Conservation (phyloP, 2,113 vertebrate genomes). For the Bos indicus region DNA sequence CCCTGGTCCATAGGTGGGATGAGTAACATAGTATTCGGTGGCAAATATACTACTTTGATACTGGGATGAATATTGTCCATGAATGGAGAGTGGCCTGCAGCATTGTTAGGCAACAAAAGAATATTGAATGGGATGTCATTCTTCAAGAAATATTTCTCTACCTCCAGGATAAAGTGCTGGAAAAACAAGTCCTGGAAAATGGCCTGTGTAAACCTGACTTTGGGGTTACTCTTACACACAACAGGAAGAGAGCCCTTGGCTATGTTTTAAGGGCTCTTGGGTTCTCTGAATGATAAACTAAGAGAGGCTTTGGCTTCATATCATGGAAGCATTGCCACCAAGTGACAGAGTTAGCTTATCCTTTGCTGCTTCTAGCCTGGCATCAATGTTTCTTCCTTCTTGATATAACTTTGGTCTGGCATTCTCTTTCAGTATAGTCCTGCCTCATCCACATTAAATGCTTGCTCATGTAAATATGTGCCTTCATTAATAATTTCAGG, state of each 20-base stretch:
- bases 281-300: not conserved
- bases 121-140: not conserved
- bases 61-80: not conserved
- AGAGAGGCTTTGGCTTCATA: not conserved
- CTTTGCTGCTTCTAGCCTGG: not conserved
- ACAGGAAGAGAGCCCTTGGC: not conserved
- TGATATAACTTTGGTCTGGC: not conserved
- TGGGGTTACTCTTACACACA: not conserved
- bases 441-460: not conserved
- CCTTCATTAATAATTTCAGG: not conserved
- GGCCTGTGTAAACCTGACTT: not conserved
- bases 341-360: not conserved
- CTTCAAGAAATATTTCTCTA: not conserved
- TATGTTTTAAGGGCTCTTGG: not conserved
- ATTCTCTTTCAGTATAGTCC: not conserved
- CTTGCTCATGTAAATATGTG: not conserved
- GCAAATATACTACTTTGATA: not conserved
- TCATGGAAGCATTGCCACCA: not conserved
- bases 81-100: not conserved
- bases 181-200: not conserved
- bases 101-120: not conserved
- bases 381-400: not conserved
- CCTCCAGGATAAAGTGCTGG: not conserved
- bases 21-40: not conserved
- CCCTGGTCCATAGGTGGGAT: not conserved